Conservation (phyloP, 1,140 invertebrate species). For the Drosophila ambigua region DNA sequence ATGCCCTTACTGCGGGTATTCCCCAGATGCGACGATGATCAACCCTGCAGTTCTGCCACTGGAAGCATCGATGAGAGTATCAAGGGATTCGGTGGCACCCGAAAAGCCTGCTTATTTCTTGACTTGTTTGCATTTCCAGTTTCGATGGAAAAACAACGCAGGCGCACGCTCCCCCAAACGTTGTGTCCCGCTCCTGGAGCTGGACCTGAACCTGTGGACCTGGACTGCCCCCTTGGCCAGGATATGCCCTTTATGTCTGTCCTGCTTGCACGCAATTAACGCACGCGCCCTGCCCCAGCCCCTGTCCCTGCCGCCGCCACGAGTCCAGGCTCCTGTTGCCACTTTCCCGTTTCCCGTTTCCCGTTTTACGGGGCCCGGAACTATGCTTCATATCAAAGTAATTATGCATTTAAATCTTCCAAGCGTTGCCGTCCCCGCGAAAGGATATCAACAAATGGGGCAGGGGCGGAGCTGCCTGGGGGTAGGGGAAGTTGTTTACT, state of each 20-base stretch:
- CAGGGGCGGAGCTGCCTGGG: not conserved
- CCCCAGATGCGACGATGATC: too few relatives aligned
- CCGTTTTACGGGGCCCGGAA: slow-evolving; percentile 60
- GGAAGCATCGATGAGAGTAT: too few relatives aligned
- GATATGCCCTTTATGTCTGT: slow-evolving; percentile 39
- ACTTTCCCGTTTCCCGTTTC: slow-evolving; percentile 24
- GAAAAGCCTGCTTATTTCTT: slow-evolving; percentile 21
- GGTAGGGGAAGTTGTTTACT: slow-evolving; percentile 46
- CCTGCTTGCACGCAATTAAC: slow-evolving; percentile 66
- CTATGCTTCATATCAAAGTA: slow-evolving; percentile 80
- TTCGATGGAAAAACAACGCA: slow-evolving; percentile 63
- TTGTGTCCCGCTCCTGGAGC: too few relatives aligned
- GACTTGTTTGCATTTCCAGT: slow-evolving; percentile 72
- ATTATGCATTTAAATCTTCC: slow-evolving; percentile 80
- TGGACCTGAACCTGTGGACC: too few relatives aligned
- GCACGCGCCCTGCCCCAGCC: slow-evolving; percentile 49
- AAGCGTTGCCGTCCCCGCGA: slow-evolving; percentile 60
- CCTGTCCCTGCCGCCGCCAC: not conserved
- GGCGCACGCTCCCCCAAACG: slow-evolving; percentile 9
- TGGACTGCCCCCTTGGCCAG: slow-evolving; percentile 37
- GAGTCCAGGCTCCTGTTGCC: slow-evolving; percentile 11
- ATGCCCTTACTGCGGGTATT: too few relatives aligned
- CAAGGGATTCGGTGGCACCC: too few relatives aligned
- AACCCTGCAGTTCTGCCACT: slow-evolving; percentile 1
- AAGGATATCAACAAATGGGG: slow-evolving; percentile 46